Base-by-base conservation (phyloP, 2,888 invertebrate species). In the Dynastes maya region DNA sequence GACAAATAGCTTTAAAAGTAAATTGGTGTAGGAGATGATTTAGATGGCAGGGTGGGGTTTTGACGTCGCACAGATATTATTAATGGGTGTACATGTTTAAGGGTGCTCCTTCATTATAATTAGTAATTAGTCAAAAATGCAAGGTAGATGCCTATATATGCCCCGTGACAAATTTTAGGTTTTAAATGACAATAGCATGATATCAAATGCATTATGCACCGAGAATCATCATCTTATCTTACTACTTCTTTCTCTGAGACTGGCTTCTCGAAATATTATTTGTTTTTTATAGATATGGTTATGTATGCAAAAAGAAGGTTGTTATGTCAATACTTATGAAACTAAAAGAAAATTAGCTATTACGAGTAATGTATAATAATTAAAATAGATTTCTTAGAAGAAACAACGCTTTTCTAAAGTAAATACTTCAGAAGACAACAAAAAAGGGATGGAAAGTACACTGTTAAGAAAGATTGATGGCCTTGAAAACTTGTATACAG, bases 1-100 rank as follows among this genome's bases (percentile, higher is more conserved):
- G 77, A 78, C 77, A 78, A 78, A 78, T 78, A 70, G 77, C 77
- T 64, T 78, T 78, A 78, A 78, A 78, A 78, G 77, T 78, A 78
- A 78, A 78, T 64, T 70, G 72, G 45, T 78, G 77, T 78, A 71
- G 51, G 63, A 71, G 71, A 78, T 78, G 77, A 71, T 71, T 71
- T 71, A 71, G 40, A 55, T 53, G 71, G 32, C 55, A 58, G 71
- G 71, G 71, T 71, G 58, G 29, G 58, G 58, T 71, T 71, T 71
- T 71, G 71, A 71, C 71, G 55, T 71, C 37, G 13, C 55, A 55
- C 11, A 55, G 71, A 71, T 71, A 58, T 71, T 71, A 71, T 71
- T 71, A 71, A 71, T 71, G 71, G 67, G 27, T 53, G 53, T 71
- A 71, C 71, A 58, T 55, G 22, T 4, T 32, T 40, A 58, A 71